phyloP scores from a whole-genome alignment of 2,113 vertebrate genomes.

The Hippocampus barbouri region DNA sequence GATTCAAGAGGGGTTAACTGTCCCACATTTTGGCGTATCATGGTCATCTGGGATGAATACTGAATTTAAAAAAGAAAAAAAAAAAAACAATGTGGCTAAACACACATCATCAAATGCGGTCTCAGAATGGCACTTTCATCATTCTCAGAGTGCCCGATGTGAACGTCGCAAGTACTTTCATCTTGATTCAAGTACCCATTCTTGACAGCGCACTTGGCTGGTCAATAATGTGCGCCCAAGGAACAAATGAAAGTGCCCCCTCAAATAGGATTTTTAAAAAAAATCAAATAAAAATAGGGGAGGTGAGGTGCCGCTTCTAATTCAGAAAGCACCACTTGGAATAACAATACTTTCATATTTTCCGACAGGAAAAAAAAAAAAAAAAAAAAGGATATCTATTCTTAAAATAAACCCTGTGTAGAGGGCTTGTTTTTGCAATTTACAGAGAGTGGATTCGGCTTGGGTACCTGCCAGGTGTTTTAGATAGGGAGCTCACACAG shows the following conservation, averaged over 20 bases:
- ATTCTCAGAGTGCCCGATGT: slow-evolving; percentile 49
- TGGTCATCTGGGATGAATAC: slow-evolving; percentile 44
- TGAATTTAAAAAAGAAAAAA: slow-evolving; percentile 17
- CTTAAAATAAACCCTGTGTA: slow-evolving; percentile 23
- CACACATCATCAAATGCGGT: slow-evolving; percentile 35
- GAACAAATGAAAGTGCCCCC: slow-evolving; percentile 28
- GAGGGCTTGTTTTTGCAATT: slow-evolving; percentile 35
- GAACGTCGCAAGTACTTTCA: slow-evolving; percentile 62
- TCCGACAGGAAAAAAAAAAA: slow-evolving; percentile 44
- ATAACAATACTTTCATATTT: slow-evolving; percentile 38
- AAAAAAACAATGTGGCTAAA: slow-evolving; percentile 26
- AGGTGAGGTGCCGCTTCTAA: slow-evolving; percentile 28
- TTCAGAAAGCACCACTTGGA: slow-evolving; percentile 25
- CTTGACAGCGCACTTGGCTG: slow-evolving; percentile 70
- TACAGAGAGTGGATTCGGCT: slow-evolving; percentile 47
- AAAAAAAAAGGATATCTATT: slow-evolving; percentile 28
- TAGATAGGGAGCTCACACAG: slow-evolving; percentile 19
- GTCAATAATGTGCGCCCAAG: slow-evolving; percentile 57
- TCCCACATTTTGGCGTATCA: slow-evolving; percentile 49
- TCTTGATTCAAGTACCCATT: slow-evolving; percentile 65
- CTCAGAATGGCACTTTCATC: slow-evolving; percentile 59
- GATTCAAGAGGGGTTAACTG: slow-evolving; percentile 21
- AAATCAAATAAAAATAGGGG: slow-evolving; percentile 14
- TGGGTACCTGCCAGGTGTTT: slow-evolving; percentile 34
- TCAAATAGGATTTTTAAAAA: slow-evolving; percentile 12